Evolutionary conservation across 2,888 invertebrate genomes (phyloP).

Genomic region (Drosophila mercatorum): DNA sequence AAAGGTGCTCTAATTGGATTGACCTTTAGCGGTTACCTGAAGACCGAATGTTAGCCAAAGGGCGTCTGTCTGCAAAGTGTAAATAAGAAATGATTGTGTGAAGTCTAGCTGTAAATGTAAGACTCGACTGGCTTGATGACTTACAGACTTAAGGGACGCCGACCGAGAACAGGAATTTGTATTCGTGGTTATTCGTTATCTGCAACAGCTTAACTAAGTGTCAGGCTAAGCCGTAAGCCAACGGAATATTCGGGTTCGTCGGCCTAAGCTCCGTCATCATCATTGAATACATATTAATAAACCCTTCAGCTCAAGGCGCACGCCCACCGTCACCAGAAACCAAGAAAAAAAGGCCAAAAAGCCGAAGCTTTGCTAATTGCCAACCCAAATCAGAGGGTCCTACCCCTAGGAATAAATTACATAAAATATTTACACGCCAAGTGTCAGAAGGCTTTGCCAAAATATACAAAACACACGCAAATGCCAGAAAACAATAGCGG

Average conservation of each 20-base stretch:
- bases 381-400: conserved; percentile 66
- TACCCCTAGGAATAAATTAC: conserved; percentile 35
- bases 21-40: conserved; percentile 25
- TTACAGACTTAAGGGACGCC: not conserved
- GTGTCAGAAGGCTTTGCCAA: conserved; percentile 49
- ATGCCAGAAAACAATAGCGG: conserved; percentile 23
- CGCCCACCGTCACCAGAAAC: conserved; percentile 1
- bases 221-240: conserved; percentile 33
- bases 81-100: conserved; percentile 26
- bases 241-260: conserved; percentile 35
- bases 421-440: conserved; percentile 77
- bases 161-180: not conserved
- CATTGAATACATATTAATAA: conserved; percentile 56
- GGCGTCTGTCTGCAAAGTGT: conserved; percentile 6
- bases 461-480: conserved; percentile 59
- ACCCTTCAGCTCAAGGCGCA: conserved; percentile 5
- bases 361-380: conserved; percentile 63
- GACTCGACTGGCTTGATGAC: too few species aligned
- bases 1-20: conserved; percentile 34
- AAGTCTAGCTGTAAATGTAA: not conserved
- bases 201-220: conserved; percentile 25
- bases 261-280: conserved; percentile 21
- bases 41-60: not conserved
- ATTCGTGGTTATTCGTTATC: not conserved
- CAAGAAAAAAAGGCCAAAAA: conserved; percentile 34